phyloP scores from a whole-genome alignment of 2,888 invertebrate species.

The Nysson spinosus region DNA sequence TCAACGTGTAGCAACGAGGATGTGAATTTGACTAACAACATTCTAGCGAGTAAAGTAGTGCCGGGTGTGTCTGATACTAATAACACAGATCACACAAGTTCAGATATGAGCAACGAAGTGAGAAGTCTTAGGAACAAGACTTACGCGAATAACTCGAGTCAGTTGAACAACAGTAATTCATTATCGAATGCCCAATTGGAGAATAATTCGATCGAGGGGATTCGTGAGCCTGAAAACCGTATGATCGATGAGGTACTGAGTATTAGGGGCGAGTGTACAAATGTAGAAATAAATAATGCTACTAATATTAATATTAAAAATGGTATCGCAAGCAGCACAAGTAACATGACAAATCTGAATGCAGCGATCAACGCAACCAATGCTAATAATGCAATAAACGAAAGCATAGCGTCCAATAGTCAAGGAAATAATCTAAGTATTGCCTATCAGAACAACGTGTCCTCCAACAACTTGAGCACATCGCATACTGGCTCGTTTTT shows the following conservation, averaged over 20 bases:
- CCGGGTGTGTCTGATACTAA: slow-evolving; percentile 66
- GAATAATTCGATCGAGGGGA: slow-evolving; percentile 50
- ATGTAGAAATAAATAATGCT: slow-evolving; percentile 75
- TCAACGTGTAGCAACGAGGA: slow-evolving; percentile 61
- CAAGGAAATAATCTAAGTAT: slow-evolving; percentile 61
- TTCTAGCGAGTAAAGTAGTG: slow-evolving; percentile 56
- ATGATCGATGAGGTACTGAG: slow-evolving; percentile 27
- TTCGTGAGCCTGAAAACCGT: slow-evolving; percentile 32
- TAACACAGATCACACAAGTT: slow-evolving; percentile 64
- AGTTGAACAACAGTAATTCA: slow-evolving; percentile 52
- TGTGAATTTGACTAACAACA: slow-evolving; percentile 51
- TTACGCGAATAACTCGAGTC: slow-evolving; percentile 47
- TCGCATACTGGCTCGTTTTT: slow-evolving; percentile 57
- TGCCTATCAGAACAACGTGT: slow-evolving; percentile 57
- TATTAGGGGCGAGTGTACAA: slow-evolving; percentile 71
- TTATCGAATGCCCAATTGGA: slow-evolving; percentile 57
- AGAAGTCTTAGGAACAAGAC: slow-evolving; percentile 26
- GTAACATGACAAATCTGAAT: slow-evolving; percentile 70
- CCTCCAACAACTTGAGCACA: slow-evolving; percentile 52
- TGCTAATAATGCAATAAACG: slow-evolving; percentile 75
- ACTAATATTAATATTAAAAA: slow-evolving; percentile 76
- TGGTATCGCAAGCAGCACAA: slow-evolving; percentile 65
- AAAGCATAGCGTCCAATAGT: slow-evolving; percentile 74
- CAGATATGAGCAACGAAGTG: slow-evolving; percentile 62
- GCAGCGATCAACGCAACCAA: slow-evolving; percentile 71